Base-by-base conservation (phyloP, 64 coral and sea anemone species). In the Hydrozoanthus tunicans region DNA sequence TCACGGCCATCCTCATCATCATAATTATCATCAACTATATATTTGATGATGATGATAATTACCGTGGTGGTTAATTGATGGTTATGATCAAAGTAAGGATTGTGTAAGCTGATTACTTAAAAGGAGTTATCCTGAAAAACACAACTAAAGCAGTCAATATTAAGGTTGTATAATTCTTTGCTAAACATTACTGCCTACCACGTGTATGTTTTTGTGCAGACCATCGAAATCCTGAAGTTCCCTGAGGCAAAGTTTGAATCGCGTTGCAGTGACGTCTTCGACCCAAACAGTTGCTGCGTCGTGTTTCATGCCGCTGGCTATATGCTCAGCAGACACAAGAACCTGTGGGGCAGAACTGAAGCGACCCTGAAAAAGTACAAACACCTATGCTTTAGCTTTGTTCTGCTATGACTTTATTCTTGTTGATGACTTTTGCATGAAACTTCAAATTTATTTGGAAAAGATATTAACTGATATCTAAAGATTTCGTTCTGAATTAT, bases 241-340 rank as follows among this genome's bases (percentile, higher is more conserved):
- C 43, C 91, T 70, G 8, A 92, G 91, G 58, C 91, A 92, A 63
- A 92, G 72, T 12, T 83, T 86, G 61, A 92, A 92, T 25, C 79
- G 53, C 1, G 56, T 62, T 15, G 91, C 15, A 6, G 80, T 83
- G 59, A 83, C 80, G 51, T 92, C 91, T 65, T 92, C 91, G 60
- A 92, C 80, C 91, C 91, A 92, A 23, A 86, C 91, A 14, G 81
- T 92, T 8, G 91, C 91, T 17, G 91, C 91, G n/a, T 92, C 91
- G 71, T 86, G 91, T 57, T 86, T 92, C 64, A 92, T 75, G 24
- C 91, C 81, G n/a, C 32, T 83, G 13, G 70, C 59, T 73, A 86
- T 92, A 59, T 92, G 91, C 51, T 92, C 80, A 1, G 81, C 91
- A 5, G 91, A 83, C 1, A 77, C 91, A 32, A 92, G 59, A 53